phyloP scores from a whole-genome alignment of 2,888 invertebrate species.

The Pachymerium ferrugineum region DNA sequence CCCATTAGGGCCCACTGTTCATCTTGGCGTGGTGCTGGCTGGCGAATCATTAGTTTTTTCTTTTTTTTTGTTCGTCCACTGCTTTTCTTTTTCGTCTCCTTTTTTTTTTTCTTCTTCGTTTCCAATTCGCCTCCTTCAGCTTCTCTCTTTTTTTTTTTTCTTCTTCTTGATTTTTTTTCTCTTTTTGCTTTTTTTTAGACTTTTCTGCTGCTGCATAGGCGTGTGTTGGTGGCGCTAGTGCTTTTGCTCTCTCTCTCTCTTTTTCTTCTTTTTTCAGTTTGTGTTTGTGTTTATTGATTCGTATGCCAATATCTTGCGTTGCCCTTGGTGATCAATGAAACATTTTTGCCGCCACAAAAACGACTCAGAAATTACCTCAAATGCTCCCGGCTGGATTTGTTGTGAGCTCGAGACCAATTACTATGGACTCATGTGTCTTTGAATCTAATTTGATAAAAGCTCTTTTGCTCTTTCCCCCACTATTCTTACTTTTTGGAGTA shows the following conservation, averaged over 20 bases:
- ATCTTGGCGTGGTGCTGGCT: slow-evolving; percentile 27
- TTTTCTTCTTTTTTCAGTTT: slow-evolving; percentile 5
- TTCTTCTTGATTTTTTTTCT: slow-evolving; percentile 16
- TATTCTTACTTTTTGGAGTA: neutral
- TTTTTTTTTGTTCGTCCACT: slow-evolving; percentile 4
- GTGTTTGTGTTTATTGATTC: slow-evolving; percentile 27
- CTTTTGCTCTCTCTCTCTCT: neutral
- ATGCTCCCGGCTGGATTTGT: slow-evolving; percentile 23
- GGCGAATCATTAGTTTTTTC: slow-evolving; percentile 25
- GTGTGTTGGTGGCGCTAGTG: slow-evolving; percentile 12
- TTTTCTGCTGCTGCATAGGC: slow-evolving; percentile 22
- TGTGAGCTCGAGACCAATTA: slow-evolving; percentile 15
- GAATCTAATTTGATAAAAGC: slow-evolving; percentile 22
- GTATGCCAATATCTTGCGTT: slow-evolving; percentile 27
- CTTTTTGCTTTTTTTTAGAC: neutral
- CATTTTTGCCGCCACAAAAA: slow-evolving; percentile 27
- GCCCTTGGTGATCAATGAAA: slow-evolving; percentile 27
- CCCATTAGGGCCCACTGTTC: slow-evolving; percentile 25
- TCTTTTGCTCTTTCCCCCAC: neutral
- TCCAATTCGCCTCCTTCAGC: slow-evolving; percentile 27
- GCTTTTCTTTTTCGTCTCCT: slow-evolving; percentile 25
- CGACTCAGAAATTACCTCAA: slow-evolving; percentile 15
- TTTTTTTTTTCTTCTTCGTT: slow-evolving; percentile 16
- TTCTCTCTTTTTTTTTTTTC: neutral
- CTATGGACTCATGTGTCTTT: slow-evolving; percentile 20